Percentiles rank a stretch among this genome's conserved stretches.
These are phyloP conservation scores for Cephalopholis sonnerati DNA, from an alignment of 2,113 vertebrate species.

Conservation along the genomic window DNA sequence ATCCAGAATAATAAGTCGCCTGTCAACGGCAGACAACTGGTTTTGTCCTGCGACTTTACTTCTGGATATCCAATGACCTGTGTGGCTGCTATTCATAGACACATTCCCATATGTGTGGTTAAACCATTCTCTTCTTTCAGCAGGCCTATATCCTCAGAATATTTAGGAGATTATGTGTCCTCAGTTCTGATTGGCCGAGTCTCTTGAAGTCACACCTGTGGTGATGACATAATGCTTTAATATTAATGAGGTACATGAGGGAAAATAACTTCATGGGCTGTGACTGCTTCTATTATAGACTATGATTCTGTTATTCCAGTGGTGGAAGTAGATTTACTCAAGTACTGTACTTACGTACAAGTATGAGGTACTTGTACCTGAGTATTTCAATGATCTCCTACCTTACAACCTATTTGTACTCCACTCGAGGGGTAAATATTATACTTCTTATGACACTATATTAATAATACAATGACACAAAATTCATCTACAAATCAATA, in stretches of 20 bases:
- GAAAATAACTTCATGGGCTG: background rate
- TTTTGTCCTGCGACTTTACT: conserved; percentile 55
- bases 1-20: conserved; percentile 53
- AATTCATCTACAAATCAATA: no score
- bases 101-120: conserved; percentile 52
- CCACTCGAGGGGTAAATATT: background rate
- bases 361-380: background rate
- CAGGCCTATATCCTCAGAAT: conserved; percentile 28
- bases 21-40: conserved; percentile 74
- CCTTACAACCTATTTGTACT: background rate
- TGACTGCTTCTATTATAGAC: background rate
- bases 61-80: conserved; percentile 69
- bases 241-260: background rate
- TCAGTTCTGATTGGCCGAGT: conserved; percentile 5
- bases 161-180: conserved; percentile 41
- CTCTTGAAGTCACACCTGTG: conserved; percentile 32
- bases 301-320: background rate
- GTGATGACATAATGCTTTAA: background rate
- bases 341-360: background rate
- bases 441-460: background rate
- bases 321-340: background rate
- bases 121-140: conserved; percentile 50
- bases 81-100: conserved; percentile 69
- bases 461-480: no score
- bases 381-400: background rate